Percentiles rank a stretch among this genome's conserved stretches.
Conservation (phyloP, 2,888 invertebrate species). For the Thelaira solivaga region DNA sequence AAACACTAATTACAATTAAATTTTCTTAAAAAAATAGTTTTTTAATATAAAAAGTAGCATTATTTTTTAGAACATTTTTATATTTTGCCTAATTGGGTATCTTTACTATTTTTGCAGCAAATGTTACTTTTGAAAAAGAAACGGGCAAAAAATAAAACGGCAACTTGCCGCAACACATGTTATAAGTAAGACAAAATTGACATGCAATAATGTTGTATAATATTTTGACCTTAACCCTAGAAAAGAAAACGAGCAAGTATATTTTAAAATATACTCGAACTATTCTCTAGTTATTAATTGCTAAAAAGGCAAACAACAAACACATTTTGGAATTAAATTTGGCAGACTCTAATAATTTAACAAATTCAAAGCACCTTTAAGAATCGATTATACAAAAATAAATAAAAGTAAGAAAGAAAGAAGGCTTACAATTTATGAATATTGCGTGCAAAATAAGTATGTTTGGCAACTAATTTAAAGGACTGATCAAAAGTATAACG, state of each 20-base stretch:
- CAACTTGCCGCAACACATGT: constrained; percentile 51
- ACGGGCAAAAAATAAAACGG: not conserved
- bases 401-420: no score
- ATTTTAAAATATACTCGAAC: no score
- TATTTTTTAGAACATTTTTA: not conserved
- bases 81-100: not conserved
- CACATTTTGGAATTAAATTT: no score
- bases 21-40: no score
- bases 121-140: constrained; percentile 6
- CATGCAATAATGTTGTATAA: constrained; percentile 38
- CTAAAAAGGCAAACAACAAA: no score
- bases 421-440: constrained; percentile 41
- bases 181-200: constrained; percentile 3
- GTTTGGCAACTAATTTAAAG: not conserved
- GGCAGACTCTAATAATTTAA: no score
- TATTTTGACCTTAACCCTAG: constrained; percentile 13
- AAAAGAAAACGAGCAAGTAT: no score
- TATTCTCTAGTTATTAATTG: no score
- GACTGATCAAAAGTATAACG: constrained; percentile 35
- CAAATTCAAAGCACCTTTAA: constrained; percentile 62
- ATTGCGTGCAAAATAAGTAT: constrained; percentile 61
- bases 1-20: no score
- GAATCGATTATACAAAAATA: constrained; percentile 74
- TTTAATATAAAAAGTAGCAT: no score
- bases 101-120: constrained; percentile 1